A percentile compares a stretch with the other conserved stretches of the same genome.
phyloP scores from a whole-genome alignment of 2,888 invertebrate genomes.

The Cerceris ruficornis region DNA sequence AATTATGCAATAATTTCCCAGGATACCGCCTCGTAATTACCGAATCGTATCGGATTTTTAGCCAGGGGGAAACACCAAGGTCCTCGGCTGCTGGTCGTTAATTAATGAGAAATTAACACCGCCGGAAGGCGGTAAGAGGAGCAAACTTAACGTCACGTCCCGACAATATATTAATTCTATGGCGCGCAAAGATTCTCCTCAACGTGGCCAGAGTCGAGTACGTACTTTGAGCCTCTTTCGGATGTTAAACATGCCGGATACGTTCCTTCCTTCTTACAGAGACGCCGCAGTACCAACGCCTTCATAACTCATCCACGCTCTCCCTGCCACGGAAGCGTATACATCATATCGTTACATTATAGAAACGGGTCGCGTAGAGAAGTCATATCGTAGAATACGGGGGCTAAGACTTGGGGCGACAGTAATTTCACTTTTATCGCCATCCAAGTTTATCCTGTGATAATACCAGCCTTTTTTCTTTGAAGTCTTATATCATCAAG shows the following conservation, averaged over 20 bases:
- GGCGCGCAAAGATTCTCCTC: slow-evolving; percentile 46
- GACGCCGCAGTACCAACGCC: slow-evolving; percentile 40
- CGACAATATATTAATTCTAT: slow-evolving; percentile 58
- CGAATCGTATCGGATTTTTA: background rate
- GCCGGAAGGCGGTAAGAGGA: background rate
- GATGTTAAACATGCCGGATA: slow-evolving; percentile 63
- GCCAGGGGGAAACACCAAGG: background rate
- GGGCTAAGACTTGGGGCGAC: slow-evolving; percentile 59
- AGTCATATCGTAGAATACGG: slow-evolving; percentile 28
- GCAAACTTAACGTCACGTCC: slow-evolving; percentile 29
- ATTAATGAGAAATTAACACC: slow-evolving; percentile 53
- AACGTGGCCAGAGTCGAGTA: slow-evolving; percentile 33
- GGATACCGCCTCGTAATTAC: slow-evolving; percentile 1
- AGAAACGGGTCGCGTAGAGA: slow-evolving; percentile 63
- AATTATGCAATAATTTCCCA: slow-evolving; percentile 14
- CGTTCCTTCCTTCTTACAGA: slow-evolving; percentile 48
- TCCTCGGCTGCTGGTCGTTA: slow-evolving; percentile 21
- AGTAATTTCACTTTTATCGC: slow-evolving; percentile 71
- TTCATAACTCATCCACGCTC: slow-evolving; percentile 59
- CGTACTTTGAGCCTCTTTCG: slow-evolving; percentile 45
- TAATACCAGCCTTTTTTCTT: slow-evolving; percentile 25
- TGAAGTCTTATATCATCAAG: background rate
- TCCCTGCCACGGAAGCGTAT: slow-evolving; percentile 49
- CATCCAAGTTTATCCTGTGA: slow-evolving; percentile 37
- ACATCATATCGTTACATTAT: slow-evolving; percentile 67